Evolutionary conservation across 2,113 vertebrate species (phyloP).

Genomic region (Gallinago jamesoni): DNA sequence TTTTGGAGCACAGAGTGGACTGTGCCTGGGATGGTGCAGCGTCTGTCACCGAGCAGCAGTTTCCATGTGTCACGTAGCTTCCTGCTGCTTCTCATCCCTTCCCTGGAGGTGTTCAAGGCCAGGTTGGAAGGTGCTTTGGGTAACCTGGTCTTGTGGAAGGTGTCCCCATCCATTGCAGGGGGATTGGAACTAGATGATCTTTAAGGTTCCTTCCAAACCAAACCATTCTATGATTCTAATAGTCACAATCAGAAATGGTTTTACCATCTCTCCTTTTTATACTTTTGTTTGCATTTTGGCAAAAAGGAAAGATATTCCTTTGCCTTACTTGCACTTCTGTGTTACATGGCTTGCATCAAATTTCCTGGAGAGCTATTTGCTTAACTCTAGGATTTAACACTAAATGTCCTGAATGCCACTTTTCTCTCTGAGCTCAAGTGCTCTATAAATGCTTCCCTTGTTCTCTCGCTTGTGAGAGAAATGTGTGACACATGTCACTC

Average conservation of each 20-base stretch:
- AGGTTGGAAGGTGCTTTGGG: background rate
- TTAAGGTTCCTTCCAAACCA: background rate
- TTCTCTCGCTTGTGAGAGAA: background rate
- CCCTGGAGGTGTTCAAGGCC: background rate
- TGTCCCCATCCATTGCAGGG: background rate
- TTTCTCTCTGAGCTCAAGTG: background rate
- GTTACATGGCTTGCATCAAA: background rate
- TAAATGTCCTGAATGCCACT: background rate
- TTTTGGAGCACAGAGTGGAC: background rate
- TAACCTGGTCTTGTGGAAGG: background rate
- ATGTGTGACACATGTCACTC: background rate
- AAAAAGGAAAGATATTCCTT: background rate
- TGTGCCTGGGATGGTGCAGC: background rate
- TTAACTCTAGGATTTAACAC: background rate
- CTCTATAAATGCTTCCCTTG: background rate
- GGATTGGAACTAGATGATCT: background rate
- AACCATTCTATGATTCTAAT: background rate
- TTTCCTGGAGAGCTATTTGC: background rate
- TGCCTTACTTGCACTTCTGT: background rate
- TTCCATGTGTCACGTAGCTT: background rate
- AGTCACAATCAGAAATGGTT: background rate
- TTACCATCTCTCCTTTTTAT: background rate
- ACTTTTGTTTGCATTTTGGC: background rate
- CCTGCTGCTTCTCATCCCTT: background rate
- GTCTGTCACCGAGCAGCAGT: accelerated